Evolutionary conservation across 2,113 vertebrate genomes (phyloP), one percentile per base, ranked within the genome.

Genomic region (Lepidothrix coronata): DNA sequence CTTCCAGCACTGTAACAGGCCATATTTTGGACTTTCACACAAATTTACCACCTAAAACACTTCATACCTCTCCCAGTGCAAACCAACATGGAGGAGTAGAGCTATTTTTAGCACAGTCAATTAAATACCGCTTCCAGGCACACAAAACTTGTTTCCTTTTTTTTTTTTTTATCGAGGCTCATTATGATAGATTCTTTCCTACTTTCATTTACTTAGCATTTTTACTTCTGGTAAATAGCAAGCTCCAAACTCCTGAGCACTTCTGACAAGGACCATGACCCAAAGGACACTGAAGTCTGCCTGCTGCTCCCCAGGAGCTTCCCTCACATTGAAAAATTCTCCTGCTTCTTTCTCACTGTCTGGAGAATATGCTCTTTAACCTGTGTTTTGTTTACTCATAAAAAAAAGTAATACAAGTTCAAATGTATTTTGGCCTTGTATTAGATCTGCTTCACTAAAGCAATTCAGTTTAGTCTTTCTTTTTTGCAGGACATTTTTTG

Each of bases 151-250:
- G 10, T 24, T 41, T 62, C 12, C 5, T 30, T 13, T 28, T 15
- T 18, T 43, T n/a, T 46, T 61, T 24, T 10, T 1, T 1, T 28
- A 31, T 18, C 27, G 30, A 70, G 17, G 27, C 5, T 81, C 22
- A 44, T 74, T 78, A 49, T 22, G 48, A 52, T 41, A 89, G 55
- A 74, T 55, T 70, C n/a, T 71, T 67, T 84, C 14, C 61, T 71
- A 31, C 13, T 81, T 81, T 19, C 12, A 27, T 62, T 62, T 89
- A 61, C 65, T 77, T 55, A 3, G 43, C 84, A 24, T 39, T 92
- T 92, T 92, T 65, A 75, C 12, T 86, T 77, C 30, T 72, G 39
- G n/a, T 74, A 89, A 91, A 91, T 65, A 72, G 27, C 19, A 59
- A 52, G 33, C 27, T 61, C 48, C 84, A 89, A 46, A 8, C 12